These are phyloP conservation scores for Drosophila pseudoananassae DNA, from an alignment of 1,140 invertebrate genomes.

Conservation along the genomic window DNA sequence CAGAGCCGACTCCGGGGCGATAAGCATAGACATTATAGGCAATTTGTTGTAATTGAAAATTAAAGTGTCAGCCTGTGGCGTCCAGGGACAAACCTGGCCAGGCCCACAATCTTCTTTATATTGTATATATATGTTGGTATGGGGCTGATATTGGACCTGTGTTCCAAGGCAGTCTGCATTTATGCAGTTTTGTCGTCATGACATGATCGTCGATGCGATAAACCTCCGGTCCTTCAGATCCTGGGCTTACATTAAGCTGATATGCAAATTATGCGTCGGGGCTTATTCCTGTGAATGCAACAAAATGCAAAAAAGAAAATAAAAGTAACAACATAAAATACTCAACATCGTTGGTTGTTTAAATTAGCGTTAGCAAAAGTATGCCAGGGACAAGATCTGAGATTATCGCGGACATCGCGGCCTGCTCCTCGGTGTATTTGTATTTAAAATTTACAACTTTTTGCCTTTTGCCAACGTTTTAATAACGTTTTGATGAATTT, in stretches of 20 bases:
- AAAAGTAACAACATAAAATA: background rate
- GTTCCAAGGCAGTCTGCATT: slow-evolving; percentile 13
- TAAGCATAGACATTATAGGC: slow-evolving; percentile 82
- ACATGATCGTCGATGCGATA: slow-evolving; percentile 72
- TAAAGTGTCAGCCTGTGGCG: slow-evolving; percentile 82
- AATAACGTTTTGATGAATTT: slow-evolving; percentile 82
- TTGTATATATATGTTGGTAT: background rate
- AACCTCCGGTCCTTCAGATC: slow-evolving; percentile 61
- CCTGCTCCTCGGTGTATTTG: slow-evolving; percentile 58
- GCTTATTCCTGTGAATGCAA: slow-evolving; percentile 61
- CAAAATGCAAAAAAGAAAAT: too few species aligned
- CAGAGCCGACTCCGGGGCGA: slow-evolving; percentile 57
- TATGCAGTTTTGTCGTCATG: slow-evolving; percentile 70
- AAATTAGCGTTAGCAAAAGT: slow-evolving; percentile 75
- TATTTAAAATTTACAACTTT: slow-evolving; percentile 80
- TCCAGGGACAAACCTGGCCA: slow-evolving; percentile 53
- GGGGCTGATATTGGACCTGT: background rate
- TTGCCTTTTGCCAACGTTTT: slow-evolving; percentile 68
- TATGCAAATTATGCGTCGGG: slow-evolving; percentile 76
- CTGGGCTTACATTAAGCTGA: slow-evolving; percentile 76
- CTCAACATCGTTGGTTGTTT: slow-evolving; percentile 42
- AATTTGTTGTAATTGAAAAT: slow-evolving; percentile 83
- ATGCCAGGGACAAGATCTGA: slow-evolving; percentile 44
- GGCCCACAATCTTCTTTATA: background rate
- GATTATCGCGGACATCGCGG: slow-evolving; percentile 44